Evolutionary conservation across 2,113 vertebrate species (phyloP), one percentile per base, ranked within the genome.

Genomic region (Hippocampus guttulatus): DNA sequence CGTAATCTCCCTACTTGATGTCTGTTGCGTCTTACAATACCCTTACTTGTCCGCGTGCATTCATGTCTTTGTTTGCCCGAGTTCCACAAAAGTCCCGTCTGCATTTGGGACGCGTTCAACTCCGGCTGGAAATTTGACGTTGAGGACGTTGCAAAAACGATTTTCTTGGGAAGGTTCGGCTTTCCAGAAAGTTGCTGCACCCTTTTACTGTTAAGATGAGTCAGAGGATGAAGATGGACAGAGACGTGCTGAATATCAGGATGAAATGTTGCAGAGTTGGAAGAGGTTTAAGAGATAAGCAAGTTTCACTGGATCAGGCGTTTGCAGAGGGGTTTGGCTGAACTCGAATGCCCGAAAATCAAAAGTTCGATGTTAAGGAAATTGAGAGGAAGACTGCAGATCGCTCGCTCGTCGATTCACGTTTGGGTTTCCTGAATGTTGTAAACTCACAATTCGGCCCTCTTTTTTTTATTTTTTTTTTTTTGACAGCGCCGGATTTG

Each of bases 1-100:
- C 43, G 55, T 88, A 89, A 91, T 89, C 90, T 87, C 72, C 81
- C 81, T 69, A 79, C 75, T 88, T 81, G 79, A 81, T 88, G 88
- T 86, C 82, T 86, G 81, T 81, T 84, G 81, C 80, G 77, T 65
- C 79, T 87, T 83, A 88, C 55, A 84, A 76, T 64, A 16, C 73
- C 58, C 58, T 64, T 71, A 51, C 67, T 63, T 75, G 76, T 82
- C 6, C 61, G 45, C 57, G n/a, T 62, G 47, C 72, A 18, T 64
- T 63, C 43, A 64, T 43, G 61, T 64, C 41, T 45, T 54, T 77
- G 52, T 55, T 27, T 78, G 68, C 49, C 57, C 5, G 14, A 47
- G 4, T 5, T 43, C 21, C 63, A 41, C 58, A 38, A 52, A 4
- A 51, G 45, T 70, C 12, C 70, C 40, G 25, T 16, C 33, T 62